A percentile compares a stretch with the other conserved stretches of the same genome.
These are phyloP conservation scores for Melinopterus prodromus DNA, from an alignment of 2,888 invertebrate genomes.

Conservation along the genomic window DNA sequence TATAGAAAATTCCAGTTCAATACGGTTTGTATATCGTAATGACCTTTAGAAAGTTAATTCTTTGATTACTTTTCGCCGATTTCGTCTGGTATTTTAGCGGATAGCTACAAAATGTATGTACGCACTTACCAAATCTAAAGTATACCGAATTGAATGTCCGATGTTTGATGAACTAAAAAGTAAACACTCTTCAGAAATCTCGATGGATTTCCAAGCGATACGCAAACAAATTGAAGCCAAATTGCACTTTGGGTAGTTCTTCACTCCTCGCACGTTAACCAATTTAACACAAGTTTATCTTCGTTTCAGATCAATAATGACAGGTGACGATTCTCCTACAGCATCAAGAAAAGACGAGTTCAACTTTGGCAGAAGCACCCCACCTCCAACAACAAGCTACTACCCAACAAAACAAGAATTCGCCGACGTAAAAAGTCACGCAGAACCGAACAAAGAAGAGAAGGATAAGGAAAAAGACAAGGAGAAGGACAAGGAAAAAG, in stretches of 20 bases:
- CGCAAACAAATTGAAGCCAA: conserved; percentile 11
- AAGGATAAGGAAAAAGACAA: conserved; percentile 33
- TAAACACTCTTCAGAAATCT: background rate
- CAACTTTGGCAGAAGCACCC: conserved; percentile 46
- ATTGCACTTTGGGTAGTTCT: background rate
- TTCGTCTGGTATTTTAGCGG: no score
- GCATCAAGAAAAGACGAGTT: conserved; percentile 43
- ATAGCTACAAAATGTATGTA: background rate
- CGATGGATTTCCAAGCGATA: conserved; percentile 11
- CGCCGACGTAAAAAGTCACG: conserved; percentile 35
- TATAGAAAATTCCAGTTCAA: background rate
- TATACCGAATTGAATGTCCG: background rate
- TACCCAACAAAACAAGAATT: conserved; percentile 31
- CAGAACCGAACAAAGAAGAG: conserved; percentile 36
- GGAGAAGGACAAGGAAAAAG: conserved; percentile 34
- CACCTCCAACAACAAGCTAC: conserved; percentile 47
- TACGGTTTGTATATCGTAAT: background rate
- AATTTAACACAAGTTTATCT: conserved; percentile 21
- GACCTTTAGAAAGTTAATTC: background rate
- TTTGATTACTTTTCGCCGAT: background rate
- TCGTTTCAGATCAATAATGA: conserved; percentile 52
- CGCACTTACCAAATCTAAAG: background rate
- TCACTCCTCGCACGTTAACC: background rate
- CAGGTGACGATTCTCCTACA: conserved; percentile 49
- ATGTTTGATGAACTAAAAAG: no score